A percentile compares a stretch with the other conserved stretches of the same genome.
Conservation (phyloP, 2,888 invertebrate genomes). For the Agrochola circellaris region DNA sequence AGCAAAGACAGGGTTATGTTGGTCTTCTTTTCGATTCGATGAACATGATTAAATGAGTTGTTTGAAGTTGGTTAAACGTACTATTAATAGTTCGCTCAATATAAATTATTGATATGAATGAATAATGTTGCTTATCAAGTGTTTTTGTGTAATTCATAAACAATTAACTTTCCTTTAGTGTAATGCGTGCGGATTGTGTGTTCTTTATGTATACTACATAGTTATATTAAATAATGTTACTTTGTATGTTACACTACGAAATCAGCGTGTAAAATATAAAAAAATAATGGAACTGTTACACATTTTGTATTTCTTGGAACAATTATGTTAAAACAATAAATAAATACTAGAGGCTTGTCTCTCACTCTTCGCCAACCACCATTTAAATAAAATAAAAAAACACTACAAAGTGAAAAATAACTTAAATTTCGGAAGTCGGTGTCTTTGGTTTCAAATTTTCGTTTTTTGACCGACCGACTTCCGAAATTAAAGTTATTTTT, state of each 20-base stretch:
- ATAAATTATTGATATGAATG: not conserved
- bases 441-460: too few species aligned
- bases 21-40: too few species aligned
- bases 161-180: too few species aligned
- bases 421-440: too few species aligned
- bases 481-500: too few species aligned
- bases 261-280: not conserved
- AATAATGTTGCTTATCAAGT: too few species aligned
- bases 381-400: not conserved
- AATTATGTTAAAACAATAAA: not conserved
- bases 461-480: too few species aligned
- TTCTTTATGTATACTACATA: not conserved
- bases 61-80: too few species aligned
- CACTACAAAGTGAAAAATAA: too few species aligned
- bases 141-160: not conserved
- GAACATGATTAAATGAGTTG: not conserved
- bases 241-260: not conserved
- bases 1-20: not conserved
- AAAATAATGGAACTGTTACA: not conserved
- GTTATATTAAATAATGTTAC: not conserved
- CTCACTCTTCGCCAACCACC: not conserved
- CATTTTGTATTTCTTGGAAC: not conserved
- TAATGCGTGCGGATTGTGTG: not conserved
- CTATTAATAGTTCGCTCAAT: not conserved
- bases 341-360: not conserved